Conservation (phyloP, 2,113 vertebrate genomes). For the Amia ocellicauda region DNA sequence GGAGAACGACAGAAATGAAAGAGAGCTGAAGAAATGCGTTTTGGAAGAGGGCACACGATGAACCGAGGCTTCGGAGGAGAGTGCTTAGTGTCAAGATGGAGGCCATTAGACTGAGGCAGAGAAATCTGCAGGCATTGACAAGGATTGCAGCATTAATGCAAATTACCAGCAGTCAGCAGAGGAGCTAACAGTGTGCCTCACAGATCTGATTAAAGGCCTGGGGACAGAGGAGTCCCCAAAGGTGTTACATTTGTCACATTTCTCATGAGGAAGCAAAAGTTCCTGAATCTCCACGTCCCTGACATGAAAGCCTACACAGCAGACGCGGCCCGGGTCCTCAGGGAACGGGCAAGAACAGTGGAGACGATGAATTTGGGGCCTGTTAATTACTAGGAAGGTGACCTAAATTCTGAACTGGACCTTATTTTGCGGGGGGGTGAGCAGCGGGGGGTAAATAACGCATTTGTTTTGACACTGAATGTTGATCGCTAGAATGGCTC, state of each 20-base stretch:
- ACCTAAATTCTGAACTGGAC: not conserved
- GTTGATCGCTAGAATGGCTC: no score
- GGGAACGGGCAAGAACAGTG: no score
- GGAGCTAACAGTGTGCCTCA: not conserved
- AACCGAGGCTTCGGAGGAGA: no score
- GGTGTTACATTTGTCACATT: not conserved
- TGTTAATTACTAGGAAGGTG: not conserved
- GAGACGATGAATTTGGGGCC: slow-evolving; percentile 8
- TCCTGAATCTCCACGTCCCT: slow-evolving; percentile 1
- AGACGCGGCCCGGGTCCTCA: not conserved
- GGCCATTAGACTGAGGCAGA: slow-evolving; percentile 1
- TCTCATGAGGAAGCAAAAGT: slow-evolving; percentile 8
- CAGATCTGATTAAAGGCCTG: not conserved
- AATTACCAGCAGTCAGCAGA: not conserved
- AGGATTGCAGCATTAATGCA: not conserved
- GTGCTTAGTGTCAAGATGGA: not conserved
- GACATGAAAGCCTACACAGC: not conserved
- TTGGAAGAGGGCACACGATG: no score
- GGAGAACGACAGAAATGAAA: no score
- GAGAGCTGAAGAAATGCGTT: no score
- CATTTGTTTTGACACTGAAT: no score
- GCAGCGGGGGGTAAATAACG: no score
- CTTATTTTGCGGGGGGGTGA: not conserved
- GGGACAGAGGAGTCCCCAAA: not conserved
- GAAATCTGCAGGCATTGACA: not conserved